phyloP scores from a whole-genome alignment of 1,140 invertebrate genomes.

The Cydia pomonella region DNA sequence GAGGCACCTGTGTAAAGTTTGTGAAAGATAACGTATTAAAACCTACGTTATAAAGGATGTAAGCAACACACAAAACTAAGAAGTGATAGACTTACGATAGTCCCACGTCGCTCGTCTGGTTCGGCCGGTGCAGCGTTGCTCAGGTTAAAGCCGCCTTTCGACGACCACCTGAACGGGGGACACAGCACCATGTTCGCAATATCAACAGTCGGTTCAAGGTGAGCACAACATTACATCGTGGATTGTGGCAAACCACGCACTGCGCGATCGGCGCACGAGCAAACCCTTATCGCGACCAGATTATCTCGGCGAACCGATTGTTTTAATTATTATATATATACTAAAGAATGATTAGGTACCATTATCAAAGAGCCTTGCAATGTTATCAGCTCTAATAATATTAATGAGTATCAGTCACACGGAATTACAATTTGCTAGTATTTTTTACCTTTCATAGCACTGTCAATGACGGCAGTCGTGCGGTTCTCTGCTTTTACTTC shows the following conservation, averaged over 20 bases:
- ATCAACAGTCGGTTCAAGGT: constrained; percentile 27
- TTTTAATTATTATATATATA: constrained; percentile 77
- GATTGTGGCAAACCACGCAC: constrained; percentile 45
- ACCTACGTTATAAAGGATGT: background rate
- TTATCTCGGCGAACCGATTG: constrained; percentile 74
- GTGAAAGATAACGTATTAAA: constrained; percentile 5
- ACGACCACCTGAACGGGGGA: constrained; percentile 70
- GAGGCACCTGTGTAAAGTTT: background rate
- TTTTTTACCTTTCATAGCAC: background rate
- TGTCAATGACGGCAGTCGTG: background rate
- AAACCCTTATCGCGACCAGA: constrained; percentile 70
- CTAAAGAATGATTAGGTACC: constrained; percentile 64
- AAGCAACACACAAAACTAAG: background rate
- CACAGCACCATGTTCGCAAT: constrained; percentile 70
- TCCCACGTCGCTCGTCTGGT: constrained; percentile 48
- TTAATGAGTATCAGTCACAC: constrained; percentile 56
- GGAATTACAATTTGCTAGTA: constrained; percentile 14
- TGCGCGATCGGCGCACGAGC: constrained; percentile 55
- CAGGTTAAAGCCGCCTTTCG: constrained; percentile 66
- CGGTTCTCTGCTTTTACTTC: too few relatives aligned
- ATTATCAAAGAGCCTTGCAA: constrained; percentile 69
- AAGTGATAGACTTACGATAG: constrained; percentile 59
- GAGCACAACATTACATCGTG: constrained; percentile 12
- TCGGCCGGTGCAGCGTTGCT: constrained; percentile 39
- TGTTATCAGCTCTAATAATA: constrained; percentile 71